Base-by-base conservation (phyloP, 2,797 vertebrate species). In the Sus cebifrons region DNA sequence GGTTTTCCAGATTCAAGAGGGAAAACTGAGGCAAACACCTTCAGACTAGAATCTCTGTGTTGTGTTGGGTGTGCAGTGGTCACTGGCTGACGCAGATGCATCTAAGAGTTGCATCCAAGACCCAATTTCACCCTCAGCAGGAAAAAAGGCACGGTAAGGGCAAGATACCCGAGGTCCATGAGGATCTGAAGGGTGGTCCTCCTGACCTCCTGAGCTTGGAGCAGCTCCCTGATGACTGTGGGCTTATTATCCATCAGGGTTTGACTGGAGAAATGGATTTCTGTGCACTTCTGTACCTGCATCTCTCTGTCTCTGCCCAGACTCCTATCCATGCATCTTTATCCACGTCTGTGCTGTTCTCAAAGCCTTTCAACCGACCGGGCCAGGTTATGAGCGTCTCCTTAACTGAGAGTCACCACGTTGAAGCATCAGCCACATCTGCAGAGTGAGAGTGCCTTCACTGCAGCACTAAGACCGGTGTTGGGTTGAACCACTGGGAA, bases 151-250 rank as follows among this genome's bases (percentile, higher is more conserved):
- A 16, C 21, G 40, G 13, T 1, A 0, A 15, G n/a, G 40, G 62
- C 5, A 0, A 0, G 0, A 49, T 0, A 1, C 14, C 6, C 27
- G 54, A n/a, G 73, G 16, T 3, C 2, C 3, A 14, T 4, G 58
- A 49, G 17, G 14, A 23, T 49, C 23, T 10, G 10, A 29, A 64
- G 52, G 70, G 56, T 16, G 5, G 6, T 5, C 29, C 12, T 67
- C 15, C 15, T 12, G 5, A 15, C 40, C 36, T 74, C 27, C 32
- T 52, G 67, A 0, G 2, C 25, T 23, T 8, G 10, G 8, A n/a
- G 32, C 14, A 18, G 6, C 29, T 54, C 18, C 13, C n/a, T 9
- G 73, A 18, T 7, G 9, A 9, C 9, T 1, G 0, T 40, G 27
- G 16, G 52, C 18, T 65, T 17, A 0, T 18, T 27, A 4, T 58